These are phyloP conservation scores for Dolichomitus sp. DNA, from an alignment of 2,888 invertebrate genomes.

Conservation along the genomic window DNA sequence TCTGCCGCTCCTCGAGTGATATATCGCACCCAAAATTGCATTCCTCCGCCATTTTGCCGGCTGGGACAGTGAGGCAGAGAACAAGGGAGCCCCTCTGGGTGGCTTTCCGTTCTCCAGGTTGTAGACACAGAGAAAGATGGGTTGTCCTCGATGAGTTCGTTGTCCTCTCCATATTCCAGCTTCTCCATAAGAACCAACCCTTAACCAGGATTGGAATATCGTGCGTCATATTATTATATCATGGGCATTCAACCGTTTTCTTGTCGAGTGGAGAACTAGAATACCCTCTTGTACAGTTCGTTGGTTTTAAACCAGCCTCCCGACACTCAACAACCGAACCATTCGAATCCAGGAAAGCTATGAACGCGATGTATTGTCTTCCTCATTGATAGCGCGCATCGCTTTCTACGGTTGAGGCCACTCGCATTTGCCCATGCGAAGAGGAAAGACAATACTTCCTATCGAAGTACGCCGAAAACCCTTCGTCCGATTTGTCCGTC, in stretches of 20 bases:
- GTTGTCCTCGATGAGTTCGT: slow-evolving; percentile 47
- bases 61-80: slow-evolving; percentile 47
- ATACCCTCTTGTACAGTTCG: slow-evolving; percentile 39
- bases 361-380: slow-evolving; percentile 48
- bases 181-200: slow-evolving; percentile 1
- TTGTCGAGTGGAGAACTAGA: slow-evolving; percentile 35
- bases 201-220: slow-evolving; percentile 22
- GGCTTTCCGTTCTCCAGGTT: slow-evolving; percentile 56
- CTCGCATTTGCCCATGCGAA: slow-evolving; percentile 28
- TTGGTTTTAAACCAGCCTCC: slow-evolving; percentile 18
- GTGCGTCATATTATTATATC: slow-evolving; percentile 26
- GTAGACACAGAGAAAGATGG: slow-evolving; percentile 44
- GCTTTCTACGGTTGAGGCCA: neutral
- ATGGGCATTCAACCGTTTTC: slow-evolving; percentile 40
- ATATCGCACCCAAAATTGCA: slow-evolving; percentile 79
- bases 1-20: slow-evolving; percentile 70
- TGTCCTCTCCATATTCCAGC: slow-evolving; percentile 33
- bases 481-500: slow-evolving; percentile 33
- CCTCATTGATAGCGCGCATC: slow-evolving; percentile 21
- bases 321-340: slow-evolving; percentile 41
- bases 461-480: slow-evolving; percentile 42
- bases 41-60: slow-evolving; percentile 73
- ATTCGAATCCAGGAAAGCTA: slow-evolving; percentile 16
- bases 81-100: slow-evolving; percentile 45
- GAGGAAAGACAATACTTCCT: slow-evolving; percentile 61